Percentiles rank a stretch among this genome's conserved stretches.
phyloP scores from a whole-genome alignment of 2,113 vertebrate species.

The Todiramphus chloris region DNA sequence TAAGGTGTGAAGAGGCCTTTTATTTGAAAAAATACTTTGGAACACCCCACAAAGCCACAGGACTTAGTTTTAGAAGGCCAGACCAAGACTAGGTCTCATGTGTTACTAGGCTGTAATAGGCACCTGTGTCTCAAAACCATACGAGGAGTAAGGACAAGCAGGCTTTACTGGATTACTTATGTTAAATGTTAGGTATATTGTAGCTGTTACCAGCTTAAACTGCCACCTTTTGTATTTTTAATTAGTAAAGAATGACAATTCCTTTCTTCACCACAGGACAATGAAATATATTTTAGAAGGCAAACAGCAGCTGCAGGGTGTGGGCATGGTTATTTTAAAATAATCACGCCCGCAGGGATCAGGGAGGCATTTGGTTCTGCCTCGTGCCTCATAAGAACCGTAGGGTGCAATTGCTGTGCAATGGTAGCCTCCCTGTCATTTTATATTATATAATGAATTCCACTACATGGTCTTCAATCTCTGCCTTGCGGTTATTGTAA shows the following conservation, averaged over 20 bases:
- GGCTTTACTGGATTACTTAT: background rate
- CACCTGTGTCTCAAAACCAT: background rate
- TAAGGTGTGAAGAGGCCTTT: background rate
- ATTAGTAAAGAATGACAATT: background rate
- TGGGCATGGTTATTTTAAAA: conserved; percentile 24
- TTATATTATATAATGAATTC: conserved; percentile 61
- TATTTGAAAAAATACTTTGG: background rate
- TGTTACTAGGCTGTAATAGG: background rate
- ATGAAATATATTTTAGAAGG: conserved; percentile 14
- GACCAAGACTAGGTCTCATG: background rate
- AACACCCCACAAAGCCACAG: background rate
- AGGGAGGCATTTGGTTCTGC: conserved; percentile 49
- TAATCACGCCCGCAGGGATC: background rate
- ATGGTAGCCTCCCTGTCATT: conserved; percentile 52
- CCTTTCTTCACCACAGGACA: background rate
- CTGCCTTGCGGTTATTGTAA: conserved; percentile 47
- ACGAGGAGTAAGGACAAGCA: background rate
- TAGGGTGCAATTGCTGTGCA: conserved; percentile 17
- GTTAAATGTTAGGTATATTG: background rate
- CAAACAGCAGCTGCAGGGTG: conserved; percentile 34
- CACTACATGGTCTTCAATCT: conserved; percentile 23
- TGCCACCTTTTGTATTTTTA: conserved; percentile 2
- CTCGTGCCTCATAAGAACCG: conserved; percentile 15
- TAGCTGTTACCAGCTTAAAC: background rate
- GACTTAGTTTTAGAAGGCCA: background rate